Conservation (phyloP, 2,888 invertebrate species). For the Smittia sp. region DNA sequence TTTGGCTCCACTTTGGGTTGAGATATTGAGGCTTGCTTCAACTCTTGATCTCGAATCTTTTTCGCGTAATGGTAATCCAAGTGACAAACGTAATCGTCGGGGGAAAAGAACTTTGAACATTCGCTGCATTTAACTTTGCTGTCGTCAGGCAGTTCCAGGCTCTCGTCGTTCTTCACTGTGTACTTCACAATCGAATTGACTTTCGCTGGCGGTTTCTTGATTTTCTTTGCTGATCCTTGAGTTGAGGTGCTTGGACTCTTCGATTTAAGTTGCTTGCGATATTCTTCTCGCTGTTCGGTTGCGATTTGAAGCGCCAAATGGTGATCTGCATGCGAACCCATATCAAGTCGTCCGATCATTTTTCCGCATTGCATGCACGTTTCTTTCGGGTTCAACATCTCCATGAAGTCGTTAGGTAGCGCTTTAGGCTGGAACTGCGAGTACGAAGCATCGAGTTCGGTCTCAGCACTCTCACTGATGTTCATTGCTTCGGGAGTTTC, state of each 20-base stretch:
- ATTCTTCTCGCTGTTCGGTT: slow-evolving; percentile 56
- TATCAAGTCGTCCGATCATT: slow-evolving; percentile 54
- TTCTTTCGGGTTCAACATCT: slow-evolving; percentile 42
- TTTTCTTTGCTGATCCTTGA: slow-evolving; percentile 43
- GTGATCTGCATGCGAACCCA: slow-evolving; percentile 70
- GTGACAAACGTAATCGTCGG: slow-evolving; percentile 69
- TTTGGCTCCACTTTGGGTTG: background rate
- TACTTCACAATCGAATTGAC: slow-evolving; percentile 44
- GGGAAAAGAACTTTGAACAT: slow-evolving; percentile 64
- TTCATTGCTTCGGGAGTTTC: too few species aligned
- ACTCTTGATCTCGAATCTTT: slow-evolving; percentile 57
- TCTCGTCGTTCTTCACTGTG: slow-evolving; percentile 45
- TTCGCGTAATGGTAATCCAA: slow-evolving; percentile 82
- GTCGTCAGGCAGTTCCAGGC: slow-evolving; percentile 46
- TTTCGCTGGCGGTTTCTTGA: slow-evolving; percentile 42
- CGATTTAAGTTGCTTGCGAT: slow-evolving; percentile 46
- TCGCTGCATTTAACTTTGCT: slow-evolving; percentile 61
- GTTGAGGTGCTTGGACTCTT: slow-evolving; percentile 43
- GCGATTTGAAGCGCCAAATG: slow-evolving; percentile 69
- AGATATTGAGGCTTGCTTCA: background rate
- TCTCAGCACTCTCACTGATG: background rate
- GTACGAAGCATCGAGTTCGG: slow-evolving; percentile 38
- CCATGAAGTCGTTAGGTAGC: background rate
- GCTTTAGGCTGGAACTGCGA: slow-evolving; percentile 13
- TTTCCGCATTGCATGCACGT: slow-evolving; percentile 67